phyloP scores from a whole-genome alignment of 2,888 invertebrate genomes.

The Argyresthia goedartella region DNA sequence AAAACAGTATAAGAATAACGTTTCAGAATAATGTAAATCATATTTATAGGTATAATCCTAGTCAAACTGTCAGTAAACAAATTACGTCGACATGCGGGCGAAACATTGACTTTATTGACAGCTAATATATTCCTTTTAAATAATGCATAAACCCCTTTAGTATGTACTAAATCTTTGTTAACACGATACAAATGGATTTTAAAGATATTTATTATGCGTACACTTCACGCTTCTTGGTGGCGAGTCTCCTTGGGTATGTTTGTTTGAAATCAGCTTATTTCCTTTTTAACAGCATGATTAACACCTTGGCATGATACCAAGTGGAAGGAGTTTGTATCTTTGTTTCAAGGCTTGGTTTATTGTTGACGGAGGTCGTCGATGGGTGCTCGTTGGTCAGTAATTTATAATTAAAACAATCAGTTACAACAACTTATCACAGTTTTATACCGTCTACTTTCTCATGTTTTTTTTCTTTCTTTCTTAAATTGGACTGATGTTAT shows the following conservation, averaged over 20 bases:
- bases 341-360: background rate
- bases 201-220: conserved; percentile 49
- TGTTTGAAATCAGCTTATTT: conserved; percentile 17
- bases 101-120: conserved; percentile 37
- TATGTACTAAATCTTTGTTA: conserved; percentile 47
- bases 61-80: background rate
- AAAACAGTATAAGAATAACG: too few species aligned
- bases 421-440: too few species aligned
- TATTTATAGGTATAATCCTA: too few species aligned
- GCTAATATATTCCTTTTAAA: conserved; percentile 41
- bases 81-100: conserved; percentile 34
- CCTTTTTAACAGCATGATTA: background rate
- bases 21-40: too few species aligned
- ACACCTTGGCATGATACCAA: conserved; percentile 10
- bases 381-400: too few species aligned
- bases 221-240: conserved; percentile 31
- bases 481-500: too few species aligned
- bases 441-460: too few species aligned
- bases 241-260: conserved; percentile 16
- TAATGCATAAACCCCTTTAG: conserved; percentile 39
- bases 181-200: conserved; percentile 33
- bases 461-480: too few species aligned
- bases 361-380: too few species aligned
- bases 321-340: background rate
- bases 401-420: too few species aligned